These are phyloP conservation scores for Cacoxenus indagator DNA, from an alignment of 2,888 invertebrate genomes.

Conservation along the genomic window DNA sequence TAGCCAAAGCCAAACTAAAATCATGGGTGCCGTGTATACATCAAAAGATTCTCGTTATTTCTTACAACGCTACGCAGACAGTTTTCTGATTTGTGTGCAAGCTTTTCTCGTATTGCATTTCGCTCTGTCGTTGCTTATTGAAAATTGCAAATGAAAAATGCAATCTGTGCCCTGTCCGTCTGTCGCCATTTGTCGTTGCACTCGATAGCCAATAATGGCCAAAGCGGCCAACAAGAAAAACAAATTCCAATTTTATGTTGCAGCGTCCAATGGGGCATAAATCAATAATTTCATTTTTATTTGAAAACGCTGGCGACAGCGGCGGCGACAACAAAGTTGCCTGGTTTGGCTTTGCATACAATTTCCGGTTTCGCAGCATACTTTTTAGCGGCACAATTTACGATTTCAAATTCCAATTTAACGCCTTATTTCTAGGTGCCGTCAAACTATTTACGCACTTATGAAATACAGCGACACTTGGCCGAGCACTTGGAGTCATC, in stretches of 20 bases:
- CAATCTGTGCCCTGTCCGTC: background rate
- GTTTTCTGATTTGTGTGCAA: slow-evolving; percentile 14
- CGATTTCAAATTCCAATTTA: background rate
- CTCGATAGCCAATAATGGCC: background rate
- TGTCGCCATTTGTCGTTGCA: too few species aligned
- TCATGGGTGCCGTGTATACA: background rate
- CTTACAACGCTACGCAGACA: background rate
- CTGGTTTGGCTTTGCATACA: background rate
- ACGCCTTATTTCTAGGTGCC: slow-evolving; percentile 54
- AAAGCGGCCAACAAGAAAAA: slow-evolving; percentile 1
- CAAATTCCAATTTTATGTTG: slow-evolving; percentile 35
- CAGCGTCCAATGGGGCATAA: slow-evolving; percentile 34
- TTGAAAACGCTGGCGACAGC: background rate
- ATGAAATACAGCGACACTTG: slow-evolving; percentile 65
- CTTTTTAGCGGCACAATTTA: background rate
- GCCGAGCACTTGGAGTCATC: slow-evolving; percentile 67
- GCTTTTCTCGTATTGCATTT: slow-evolving; percentile 5
- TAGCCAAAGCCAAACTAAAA: background rate
- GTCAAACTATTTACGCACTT: slow-evolving; percentile 59
- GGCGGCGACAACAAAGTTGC: background rate
- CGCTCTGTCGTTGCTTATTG: background rate
- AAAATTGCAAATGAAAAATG: slow-evolving; percentile 17
- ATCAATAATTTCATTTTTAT: slow-evolving; percentile 31
- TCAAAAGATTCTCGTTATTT: background rate
- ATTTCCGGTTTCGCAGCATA: background rate